Conservation (phyloP, 2,888 invertebrate genomes). For the Fragum sueziense region DNA sequence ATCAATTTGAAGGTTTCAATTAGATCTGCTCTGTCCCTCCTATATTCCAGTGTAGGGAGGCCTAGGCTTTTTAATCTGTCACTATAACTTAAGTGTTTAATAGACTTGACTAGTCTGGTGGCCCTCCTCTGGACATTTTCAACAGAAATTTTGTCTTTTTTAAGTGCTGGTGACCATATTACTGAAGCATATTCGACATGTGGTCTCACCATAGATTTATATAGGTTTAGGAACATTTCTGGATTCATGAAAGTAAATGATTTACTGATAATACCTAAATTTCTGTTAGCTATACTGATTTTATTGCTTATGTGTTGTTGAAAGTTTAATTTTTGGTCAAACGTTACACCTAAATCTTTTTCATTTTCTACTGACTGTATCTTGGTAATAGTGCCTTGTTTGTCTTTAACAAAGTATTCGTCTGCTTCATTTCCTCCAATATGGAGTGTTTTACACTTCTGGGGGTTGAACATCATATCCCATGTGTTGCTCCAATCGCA, state of each 20-base stretch:
- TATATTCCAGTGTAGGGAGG: not conserved
- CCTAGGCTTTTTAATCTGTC: not conserved
- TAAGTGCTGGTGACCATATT: slow-evolving; percentile 28
- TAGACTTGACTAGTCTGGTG: slow-evolving; percentile 10
- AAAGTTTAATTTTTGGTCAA: slow-evolving; percentile 7
- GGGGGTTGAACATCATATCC: slow-evolving; percentile 27
- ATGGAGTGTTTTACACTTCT: slow-evolving; percentile 19
- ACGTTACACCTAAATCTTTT: slow-evolving; percentile 10
- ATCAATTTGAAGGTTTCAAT: not conserved
- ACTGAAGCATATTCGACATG: slow-evolving; percentile 34
- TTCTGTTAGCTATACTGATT: slow-evolving; percentile 15
- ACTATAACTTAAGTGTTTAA: not conserved
- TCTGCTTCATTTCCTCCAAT: not conserved
- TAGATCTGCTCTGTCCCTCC: not conserved
- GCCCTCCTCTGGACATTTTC: slow-evolving; percentile 39
- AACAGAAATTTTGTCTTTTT: slow-evolving; percentile 18
- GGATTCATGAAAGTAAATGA: slow-evolving; percentile 27
- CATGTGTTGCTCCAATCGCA: slow-evolving; percentile 21
- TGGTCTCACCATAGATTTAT: slow-evolving; percentile 39
- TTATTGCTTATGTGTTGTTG: slow-evolving; percentile 7
- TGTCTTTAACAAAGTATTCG: not conserved
- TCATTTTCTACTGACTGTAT: not conserved
- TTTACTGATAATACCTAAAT: slow-evolving; percentile 28
- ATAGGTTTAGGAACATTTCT: slow-evolving; percentile 27
- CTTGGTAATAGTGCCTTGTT: not conserved